Conservation (phyloP, 1,140 invertebrate species). For the Gerris buenoi region DNA sequence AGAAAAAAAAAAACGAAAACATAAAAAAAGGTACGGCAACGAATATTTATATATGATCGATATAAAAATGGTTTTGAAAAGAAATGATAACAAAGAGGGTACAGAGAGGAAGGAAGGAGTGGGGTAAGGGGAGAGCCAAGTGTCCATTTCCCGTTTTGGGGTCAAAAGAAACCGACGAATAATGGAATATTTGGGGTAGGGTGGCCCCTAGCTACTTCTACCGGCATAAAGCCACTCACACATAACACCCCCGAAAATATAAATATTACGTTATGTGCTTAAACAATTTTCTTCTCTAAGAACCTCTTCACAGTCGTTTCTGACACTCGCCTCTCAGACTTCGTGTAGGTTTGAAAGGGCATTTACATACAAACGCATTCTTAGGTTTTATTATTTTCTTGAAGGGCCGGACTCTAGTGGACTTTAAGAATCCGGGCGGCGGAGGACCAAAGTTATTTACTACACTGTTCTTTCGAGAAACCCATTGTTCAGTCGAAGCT, state of each 20-base stretch:
- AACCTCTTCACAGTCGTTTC: neutral
- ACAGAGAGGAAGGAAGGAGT: neutral
- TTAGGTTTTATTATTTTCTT: neutral
- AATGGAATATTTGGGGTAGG: neutral
- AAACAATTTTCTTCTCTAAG: neutral
- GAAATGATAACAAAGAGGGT: neutral
- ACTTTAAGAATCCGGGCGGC: too few species aligned
- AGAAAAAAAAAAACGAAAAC: too few species aligned
- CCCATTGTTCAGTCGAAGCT: too few species aligned
- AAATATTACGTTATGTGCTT: neutral
- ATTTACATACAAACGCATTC: neutral
- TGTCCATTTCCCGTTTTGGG: neutral
- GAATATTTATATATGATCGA: neutral
- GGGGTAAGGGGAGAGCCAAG: neutral
- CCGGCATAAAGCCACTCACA: neutral
- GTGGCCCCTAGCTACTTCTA: neutral
- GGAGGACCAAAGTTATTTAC: too few species aligned
- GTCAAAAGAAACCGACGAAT: neutral
- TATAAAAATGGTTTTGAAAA: neutral
- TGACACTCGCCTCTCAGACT: neutral
- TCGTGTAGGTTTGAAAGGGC: neutral
- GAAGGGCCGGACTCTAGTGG: neutral
- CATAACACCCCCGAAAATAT: neutral
- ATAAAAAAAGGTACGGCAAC: too few species aligned
- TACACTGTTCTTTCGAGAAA: too few species aligned